Base-by-base conservation (phyloP, 92 coral and sea anemone genomes). In the Zoanthus gigantus region DNA sequence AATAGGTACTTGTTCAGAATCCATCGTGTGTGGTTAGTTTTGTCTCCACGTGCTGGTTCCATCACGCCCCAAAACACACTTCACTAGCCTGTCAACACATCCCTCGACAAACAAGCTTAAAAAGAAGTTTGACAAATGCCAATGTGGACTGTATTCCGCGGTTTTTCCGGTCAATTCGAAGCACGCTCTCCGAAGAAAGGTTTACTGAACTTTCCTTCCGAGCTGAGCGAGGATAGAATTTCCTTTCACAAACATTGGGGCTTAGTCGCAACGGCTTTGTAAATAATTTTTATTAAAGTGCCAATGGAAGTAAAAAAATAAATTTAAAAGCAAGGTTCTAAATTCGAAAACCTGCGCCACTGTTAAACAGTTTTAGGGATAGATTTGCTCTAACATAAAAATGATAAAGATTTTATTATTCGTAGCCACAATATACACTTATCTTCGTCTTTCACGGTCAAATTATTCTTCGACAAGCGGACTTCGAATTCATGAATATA, bases 21-120 rank as follows among this genome's bases (percentile, higher is more conserved):
- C 17, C 85, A 47, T 71, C 75, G 85, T 81, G 75, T 81, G 85
- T 81, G 85, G 85, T 75, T 48, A n/a, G 46, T 45, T 1, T 10
- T 9, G 45, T 44, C 2, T 37, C 58, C 85, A 81, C 85, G 85
- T 81, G 85, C 75, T 28, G 34, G 28, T 16, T 4, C 16, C 81
- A 87, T 95, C 98, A 93, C 98, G 98, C 98, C 98, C 95, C 74
- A 83, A 66, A 34, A 66, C 88, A 83, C 77, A 76, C 52, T 87
- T 92, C 88, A 91, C 88, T 77, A 74, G 89, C 68, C 96, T 95
- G 98, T 95, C 98, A 95, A 91, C 98, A 89, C 94, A 31, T 86
- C 81, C 32, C 89, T 91, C 86, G 73, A 76, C 93, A 93, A 95
- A 95, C 92, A 95, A 47, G 76, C 82, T 89, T 83, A 79, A 80